Evolutionary conservation across 2,888 invertebrate genomes (phyloP).

Genomic region (Hemicrepidius hirtus): DNA sequence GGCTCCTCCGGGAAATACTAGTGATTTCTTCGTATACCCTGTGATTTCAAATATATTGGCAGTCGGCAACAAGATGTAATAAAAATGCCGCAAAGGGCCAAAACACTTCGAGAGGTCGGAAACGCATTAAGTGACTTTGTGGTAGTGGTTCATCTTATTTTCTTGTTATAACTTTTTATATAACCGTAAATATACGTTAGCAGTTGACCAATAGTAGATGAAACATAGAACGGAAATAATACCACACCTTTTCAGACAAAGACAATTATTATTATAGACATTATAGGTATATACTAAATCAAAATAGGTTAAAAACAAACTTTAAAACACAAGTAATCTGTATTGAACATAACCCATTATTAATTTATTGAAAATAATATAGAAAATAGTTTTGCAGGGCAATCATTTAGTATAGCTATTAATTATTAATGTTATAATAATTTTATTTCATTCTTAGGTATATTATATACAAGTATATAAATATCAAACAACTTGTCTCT

Average conservation of each 20-base stretch:
- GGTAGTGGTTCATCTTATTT: conserved; percentile 56
- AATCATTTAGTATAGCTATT: too few relatives aligned
- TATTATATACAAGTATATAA: too few relatives aligned
- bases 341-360: too few relatives aligned
- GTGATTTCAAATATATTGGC: conserved; percentile 74
- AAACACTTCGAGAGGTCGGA: conserved; percentile 60
- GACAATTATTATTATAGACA: background rate
- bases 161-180: conserved; percentile 63
- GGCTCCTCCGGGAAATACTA: conserved; percentile 70
- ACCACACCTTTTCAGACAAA: background rate
- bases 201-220: conserved; percentile 24
- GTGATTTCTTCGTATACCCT: conserved; percentile 69
- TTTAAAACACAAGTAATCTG: too few relatives aligned
- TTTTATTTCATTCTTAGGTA: too few relatives aligned
- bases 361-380: too few relatives aligned
- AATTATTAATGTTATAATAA: too few relatives aligned
- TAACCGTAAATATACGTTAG: conserved; percentile 48
- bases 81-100: conserved; percentile 64
- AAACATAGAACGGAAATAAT: conserved; percentile 18
- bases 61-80: conserved; percentile 73
- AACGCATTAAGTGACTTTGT: conserved; percentile 61
- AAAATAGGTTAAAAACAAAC: background rate
- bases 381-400: too few relatives aligned
- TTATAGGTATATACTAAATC: background rate
- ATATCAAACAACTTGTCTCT: too few relatives aligned